Conservation (phyloP, 2,888 invertebrate genomes). For the Ectobius pallidus region DNA sequence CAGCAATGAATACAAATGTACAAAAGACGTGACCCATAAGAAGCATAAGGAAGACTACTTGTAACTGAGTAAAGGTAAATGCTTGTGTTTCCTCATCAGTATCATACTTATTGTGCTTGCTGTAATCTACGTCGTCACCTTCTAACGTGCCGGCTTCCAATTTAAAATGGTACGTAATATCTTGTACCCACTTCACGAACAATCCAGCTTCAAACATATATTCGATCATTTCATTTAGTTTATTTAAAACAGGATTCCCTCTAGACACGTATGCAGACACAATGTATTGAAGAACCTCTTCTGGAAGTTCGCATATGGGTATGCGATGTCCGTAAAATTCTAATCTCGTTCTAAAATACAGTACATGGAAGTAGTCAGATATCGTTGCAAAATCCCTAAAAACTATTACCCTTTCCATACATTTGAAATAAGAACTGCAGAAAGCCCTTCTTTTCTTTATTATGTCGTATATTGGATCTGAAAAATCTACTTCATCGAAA, state of each 20-base stretch:
- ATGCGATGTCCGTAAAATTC: not conserved
- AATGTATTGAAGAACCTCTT: not conserved
- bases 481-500: not conserved
- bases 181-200: not conserved
- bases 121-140: not conserved
- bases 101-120: not conserved
- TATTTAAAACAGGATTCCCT: not conserved
- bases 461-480: not conserved
- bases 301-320: not conserved
- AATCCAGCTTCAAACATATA: not conserved
- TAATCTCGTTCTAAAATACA: not conserved
- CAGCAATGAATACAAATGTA: not conserved
- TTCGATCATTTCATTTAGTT: not conserved
- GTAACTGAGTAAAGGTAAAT: not conserved
- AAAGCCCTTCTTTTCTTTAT: not conserved
- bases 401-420: not conserved
- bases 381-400: not conserved
- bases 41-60: not conserved
- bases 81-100: not conserved
- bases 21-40: not conserved
- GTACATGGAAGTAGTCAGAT: not conserved
- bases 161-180: not conserved
- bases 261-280: not conserved
- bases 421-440: not conserved
- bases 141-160: not conserved